phyloP scores from a whole-genome alignment of 2,797 vertebrate genomes.

The Perdix hodgsoniae region DNA sequence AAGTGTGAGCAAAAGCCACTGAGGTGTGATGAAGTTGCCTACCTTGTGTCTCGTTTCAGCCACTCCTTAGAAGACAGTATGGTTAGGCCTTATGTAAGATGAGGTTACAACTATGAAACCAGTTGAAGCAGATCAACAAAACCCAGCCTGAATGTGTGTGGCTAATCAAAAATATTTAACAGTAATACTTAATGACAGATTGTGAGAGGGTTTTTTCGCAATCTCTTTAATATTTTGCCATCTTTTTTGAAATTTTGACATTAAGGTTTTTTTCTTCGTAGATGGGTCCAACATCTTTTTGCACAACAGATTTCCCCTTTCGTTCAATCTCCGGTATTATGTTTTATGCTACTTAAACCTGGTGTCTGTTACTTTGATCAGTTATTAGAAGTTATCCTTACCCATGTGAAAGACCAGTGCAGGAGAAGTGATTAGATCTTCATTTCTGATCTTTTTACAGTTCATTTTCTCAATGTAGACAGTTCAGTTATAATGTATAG shows the following conservation, averaged over 20 bases:
- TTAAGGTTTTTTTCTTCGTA: background rate
- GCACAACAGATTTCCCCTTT: background rate
- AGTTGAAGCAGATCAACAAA: slow-evolving; percentile 10
- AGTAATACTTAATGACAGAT: background rate
- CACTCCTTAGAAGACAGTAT: background rate
- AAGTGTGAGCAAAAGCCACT: background rate
- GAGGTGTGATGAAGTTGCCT: background rate
- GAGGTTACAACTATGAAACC: slow-evolving; percentile 13
- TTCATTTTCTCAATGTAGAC: background rate
- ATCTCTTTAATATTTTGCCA: background rate
- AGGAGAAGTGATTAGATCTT: background rate
- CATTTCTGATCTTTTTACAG: background rate
- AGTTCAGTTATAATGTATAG: background rate
- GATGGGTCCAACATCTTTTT: background rate
- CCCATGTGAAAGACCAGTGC: background rate
- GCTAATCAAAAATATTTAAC: background rate
- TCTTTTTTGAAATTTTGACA: background rate
- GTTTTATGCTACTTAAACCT: background rate
- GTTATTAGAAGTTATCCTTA: background rate
- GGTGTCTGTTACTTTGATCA: background rate
- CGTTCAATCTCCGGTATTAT: background rate
- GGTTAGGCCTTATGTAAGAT: background rate
- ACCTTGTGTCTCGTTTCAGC: background rate
- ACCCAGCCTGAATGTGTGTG: background rate
- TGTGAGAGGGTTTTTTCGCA: background rate